A percentile compares a stretch with the other conserved stretches of the same genome.
Conservation (phyloP, 2,888 invertebrate species). For the Plebejus argus region DNA sequence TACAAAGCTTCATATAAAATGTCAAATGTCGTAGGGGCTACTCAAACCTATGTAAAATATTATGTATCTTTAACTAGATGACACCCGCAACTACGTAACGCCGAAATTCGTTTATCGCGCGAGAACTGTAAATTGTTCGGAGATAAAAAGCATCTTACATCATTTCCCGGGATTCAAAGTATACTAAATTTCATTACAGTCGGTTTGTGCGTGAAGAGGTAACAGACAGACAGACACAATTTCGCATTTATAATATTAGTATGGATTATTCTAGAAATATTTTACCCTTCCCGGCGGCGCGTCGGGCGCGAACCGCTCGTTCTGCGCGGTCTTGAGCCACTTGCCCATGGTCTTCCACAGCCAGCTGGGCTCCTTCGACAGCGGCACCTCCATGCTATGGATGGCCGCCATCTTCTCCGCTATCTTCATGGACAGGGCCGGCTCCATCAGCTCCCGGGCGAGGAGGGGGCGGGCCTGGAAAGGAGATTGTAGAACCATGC, state of each 20-base stretch:
- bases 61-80: no score
- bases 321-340: conserved; percentile 83
- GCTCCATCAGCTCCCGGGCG: conserved; percentile 90
- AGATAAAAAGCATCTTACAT: no score
- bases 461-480: conserved; percentile 91
- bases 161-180: background rate
- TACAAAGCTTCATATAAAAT: no score
- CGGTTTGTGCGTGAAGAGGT: no score
- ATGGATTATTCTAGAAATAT: no score
- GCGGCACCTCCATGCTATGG: conserved; percentile 95
- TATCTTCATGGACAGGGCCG: conserved; percentile 89
- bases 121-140: background rate
- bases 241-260: no score
- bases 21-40: no score
- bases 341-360: conserved; percentile 94
- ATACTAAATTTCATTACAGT: background rate
- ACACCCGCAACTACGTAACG: no score
- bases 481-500: conserved; percentile 32
- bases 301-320: conserved; percentile 51
- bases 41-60: no score
- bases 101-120: no score
- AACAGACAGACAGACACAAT: no score
- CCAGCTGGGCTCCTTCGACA: conserved; percentile 98
- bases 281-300: conserved; percentile 31
- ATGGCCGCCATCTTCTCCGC: conserved; percentile 97